Evolutionary conservation across 2,888 invertebrate species (phyloP), one percentile per base, ranked within the genome.

Genomic region (Sussaba pulchella): DNA sequence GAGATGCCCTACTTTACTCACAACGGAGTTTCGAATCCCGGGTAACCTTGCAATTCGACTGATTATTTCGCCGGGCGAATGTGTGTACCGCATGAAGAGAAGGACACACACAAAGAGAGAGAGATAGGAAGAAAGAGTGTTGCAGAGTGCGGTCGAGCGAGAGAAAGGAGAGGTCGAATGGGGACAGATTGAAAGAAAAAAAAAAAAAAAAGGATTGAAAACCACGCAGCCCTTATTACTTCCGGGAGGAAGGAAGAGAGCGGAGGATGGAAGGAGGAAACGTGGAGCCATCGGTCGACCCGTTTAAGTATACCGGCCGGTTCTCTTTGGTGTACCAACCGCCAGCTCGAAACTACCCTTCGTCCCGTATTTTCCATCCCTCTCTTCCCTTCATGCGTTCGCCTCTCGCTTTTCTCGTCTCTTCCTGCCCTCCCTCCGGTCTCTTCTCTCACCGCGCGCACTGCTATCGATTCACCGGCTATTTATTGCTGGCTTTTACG

Each of bases 401-500:
- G 5, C 19, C 36, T 36, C 19, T 50, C 52, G 47, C 41, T 52
- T 10, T 52, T 9, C 26, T 50, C 59, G 66, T 71, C 66, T 43
- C 70, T 45, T 67, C 6, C 31, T 63, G 67, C 39, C 78, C 69
- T 69, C 45, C 72, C 67, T 31, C 36, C 57, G 31, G 50, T 59
- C 66, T 52, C 24, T 76, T 70, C 57, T 45, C 63, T 39, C 67
- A 43, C 74, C 12, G 47, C 78, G 31, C 45, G 41, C 75, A 73
- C 72, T 52, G 36, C 76, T 78, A 82, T 83, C 83, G 81, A 83
- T 83, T 78, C 78, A 47, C 59, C 67, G 67, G 72, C 75, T 81
- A 83, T 83, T 83, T 81, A 81, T 83, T 81, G 78, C 78, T 69
- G 77, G 82, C 82, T 82, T 79, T 78, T 79, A 80, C 80, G 79